These are phyloP conservation scores for Pseudomyrmex concolor DNA, from an alignment of 1,140 invertebrate species.

Conservation along the genomic window DNA sequence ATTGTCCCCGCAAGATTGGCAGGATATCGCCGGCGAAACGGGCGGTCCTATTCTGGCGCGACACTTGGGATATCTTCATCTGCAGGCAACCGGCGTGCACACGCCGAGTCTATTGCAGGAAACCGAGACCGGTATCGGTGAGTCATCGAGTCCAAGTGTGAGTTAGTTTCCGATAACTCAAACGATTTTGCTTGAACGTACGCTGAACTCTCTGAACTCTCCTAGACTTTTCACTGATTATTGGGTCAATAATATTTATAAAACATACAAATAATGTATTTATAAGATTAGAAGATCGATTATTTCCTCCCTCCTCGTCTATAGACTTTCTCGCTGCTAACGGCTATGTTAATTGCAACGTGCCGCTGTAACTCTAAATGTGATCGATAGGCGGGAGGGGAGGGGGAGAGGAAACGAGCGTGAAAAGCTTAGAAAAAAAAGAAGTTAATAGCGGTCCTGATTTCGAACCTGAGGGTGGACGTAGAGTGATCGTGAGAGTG, in stretches of 20 bases:
- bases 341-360: background rate
- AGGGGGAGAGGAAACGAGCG: too few species aligned
- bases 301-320: background rate
- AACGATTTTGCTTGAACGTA: background rate
- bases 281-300: background rate
- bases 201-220: too few species aligned
- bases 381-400: background rate
- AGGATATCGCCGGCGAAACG: constrained; percentile 38
- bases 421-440: constrained; percentile 50
- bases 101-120: constrained; percentile 75
- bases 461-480: constrained; percentile 51
- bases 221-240: too few species aligned
- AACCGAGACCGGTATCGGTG: constrained; percentile 69
- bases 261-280: background rate
- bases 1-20: constrained; percentile 80
- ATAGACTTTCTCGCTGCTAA: background rate
- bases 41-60: constrained; percentile 74
- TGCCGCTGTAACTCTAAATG: constrained; percentile 60
- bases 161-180: background rate
- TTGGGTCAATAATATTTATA: too few species aligned
- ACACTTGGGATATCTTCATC: constrained; percentile 78
- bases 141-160: constrained; percentile 55
- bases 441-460: constrained; percentile 73
- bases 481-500: constrained; percentile 76
- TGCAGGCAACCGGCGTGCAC: constrained; percentile 79